Evolutionary conservation across 2,113 vertebrate species (phyloP), one percentile per base, ranked within the genome.

Genomic region (Danionella cerebrum): DNA sequence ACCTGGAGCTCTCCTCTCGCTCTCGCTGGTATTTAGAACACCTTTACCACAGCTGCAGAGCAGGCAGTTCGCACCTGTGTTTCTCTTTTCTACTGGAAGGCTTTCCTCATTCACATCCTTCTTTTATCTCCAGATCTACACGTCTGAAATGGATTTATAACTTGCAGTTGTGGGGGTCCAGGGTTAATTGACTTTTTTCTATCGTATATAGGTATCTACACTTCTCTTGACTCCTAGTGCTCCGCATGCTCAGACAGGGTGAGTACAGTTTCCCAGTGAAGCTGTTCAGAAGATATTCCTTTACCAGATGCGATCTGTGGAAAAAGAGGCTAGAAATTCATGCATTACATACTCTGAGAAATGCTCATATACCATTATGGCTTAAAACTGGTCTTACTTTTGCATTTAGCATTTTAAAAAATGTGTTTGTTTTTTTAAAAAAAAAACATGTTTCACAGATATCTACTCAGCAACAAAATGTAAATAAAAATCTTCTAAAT

Each of bases 1-100:
- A 74, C 75, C 78, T 66, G 78, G 73, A 39, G 41, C 25, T 19
- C 44, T 33, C 47, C 47, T 14, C 67, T 44, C 42, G 29, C 35
- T 29, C 18, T 29, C 18, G 7, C 42, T 60, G 24, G 39, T 25
- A 8, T 60, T 50, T 44, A 24, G 60, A 48, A 39, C 58, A 31
- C 18, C 5, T 62, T 33, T 21, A 57, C 53, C 38, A 11, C 19
- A 6, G 41, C 60, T 48, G 60, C 44, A 14, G 42, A 44, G 29
- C 60, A 64, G 18, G 16, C 5, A 13, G n/a, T 29, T 59, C 14
- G 25, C 65, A 47, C 13, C 27, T 47, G 51, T 10, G n/a, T 38
- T 24, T 64, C 58, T 10, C 14, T 22, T 29, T 44, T 31, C n/a
- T 18, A 13, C n/a, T 41, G 39, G n/a, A 13, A 6, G 29, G 5